These are phyloP conservation scores for Nesogale talazaci DNA, from an alignment of 2,113 vertebrate species.

Conservation along the genomic window DNA sequence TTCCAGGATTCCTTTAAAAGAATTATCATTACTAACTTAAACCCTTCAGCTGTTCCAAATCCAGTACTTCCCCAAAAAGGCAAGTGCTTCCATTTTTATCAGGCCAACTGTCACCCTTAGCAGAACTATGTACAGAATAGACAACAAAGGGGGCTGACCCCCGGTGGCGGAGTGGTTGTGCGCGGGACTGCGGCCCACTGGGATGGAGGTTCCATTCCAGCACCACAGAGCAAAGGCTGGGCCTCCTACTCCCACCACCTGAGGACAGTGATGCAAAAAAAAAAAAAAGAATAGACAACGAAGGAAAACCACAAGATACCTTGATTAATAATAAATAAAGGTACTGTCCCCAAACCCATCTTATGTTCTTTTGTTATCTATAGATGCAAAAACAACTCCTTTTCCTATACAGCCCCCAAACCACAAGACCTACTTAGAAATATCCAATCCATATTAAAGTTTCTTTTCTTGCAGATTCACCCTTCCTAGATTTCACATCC, in stretches of 20 bases:
- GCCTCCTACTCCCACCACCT: too few relatives aligned
- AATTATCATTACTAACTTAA: background rate
- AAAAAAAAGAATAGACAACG: background rate
- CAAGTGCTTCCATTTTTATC: background rate
- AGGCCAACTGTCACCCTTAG: background rate
- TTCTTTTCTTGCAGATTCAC: background rate
- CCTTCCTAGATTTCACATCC: too few relatives aligned
- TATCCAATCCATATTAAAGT: conserved; percentile 14
- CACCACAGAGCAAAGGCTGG: too few relatives aligned
- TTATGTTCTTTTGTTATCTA: conserved; percentile 24
- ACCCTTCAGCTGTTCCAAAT: background rate
- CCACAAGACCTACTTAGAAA: conserved; percentile 17
- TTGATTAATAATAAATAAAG: conserved; percentile 12
- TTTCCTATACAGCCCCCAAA: conserved; percentile 13
- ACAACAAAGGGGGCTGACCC: background rate
- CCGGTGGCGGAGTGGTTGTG: too few relatives aligned
- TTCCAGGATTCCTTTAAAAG: conserved; percentile 17
- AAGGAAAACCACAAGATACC: background rate
- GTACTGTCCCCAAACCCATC: background rate
- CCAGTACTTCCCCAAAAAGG: background rate
- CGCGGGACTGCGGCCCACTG: too few relatives aligned
- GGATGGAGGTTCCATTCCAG: too few relatives aligned
- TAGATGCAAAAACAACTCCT: background rate
- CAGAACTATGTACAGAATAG: background rate
- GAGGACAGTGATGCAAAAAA: too few relatives aligned